phyloP scores from a whole-genome alignment of 2,113 vertebrate genomes.

The Panurus biarmicus region DNA sequence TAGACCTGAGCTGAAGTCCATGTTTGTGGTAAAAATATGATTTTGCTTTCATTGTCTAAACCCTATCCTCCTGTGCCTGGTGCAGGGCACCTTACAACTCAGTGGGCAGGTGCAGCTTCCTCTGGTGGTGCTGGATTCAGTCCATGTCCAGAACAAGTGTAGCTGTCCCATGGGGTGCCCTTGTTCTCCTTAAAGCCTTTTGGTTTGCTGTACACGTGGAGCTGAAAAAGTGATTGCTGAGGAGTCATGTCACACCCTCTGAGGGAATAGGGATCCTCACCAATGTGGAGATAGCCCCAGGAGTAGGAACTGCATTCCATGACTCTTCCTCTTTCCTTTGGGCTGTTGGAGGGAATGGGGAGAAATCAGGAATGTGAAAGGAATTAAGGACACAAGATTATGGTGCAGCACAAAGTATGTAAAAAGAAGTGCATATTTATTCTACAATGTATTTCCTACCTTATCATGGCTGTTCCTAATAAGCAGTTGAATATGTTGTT shows the following conservation, averaged over 20 bases:
- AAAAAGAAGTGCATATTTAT: neutral
- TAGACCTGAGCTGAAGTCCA: neutral
- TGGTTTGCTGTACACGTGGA: neutral
- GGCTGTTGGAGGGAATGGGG: neutral
- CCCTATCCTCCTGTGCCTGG: neutral
- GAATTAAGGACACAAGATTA: neutral
- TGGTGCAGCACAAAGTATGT: neutral
- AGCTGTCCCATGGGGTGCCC: neutral
- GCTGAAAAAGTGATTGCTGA: neutral
- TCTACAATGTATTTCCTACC: neutral
- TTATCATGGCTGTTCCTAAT: neutral
- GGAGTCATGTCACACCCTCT: neutral
- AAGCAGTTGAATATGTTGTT: neutral
- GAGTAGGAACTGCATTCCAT: neutral
- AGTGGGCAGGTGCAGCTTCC: accelerated
- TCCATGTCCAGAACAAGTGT: neutral
- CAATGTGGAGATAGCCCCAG: neutral
- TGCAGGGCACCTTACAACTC: neutral
- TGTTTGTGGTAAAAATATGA: neutral
- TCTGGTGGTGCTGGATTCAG: neutral
- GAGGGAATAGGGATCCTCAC: neutral
- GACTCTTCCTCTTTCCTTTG: neutral
- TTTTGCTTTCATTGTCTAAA: neutral
- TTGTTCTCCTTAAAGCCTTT: neutral
- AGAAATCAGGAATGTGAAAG: neutral